These are phyloP conservation scores for Apostichopus parvimensis DNA, from an alignment of 35 echinoderm and acorn worm species.

Conservation along the genomic window DNA sequence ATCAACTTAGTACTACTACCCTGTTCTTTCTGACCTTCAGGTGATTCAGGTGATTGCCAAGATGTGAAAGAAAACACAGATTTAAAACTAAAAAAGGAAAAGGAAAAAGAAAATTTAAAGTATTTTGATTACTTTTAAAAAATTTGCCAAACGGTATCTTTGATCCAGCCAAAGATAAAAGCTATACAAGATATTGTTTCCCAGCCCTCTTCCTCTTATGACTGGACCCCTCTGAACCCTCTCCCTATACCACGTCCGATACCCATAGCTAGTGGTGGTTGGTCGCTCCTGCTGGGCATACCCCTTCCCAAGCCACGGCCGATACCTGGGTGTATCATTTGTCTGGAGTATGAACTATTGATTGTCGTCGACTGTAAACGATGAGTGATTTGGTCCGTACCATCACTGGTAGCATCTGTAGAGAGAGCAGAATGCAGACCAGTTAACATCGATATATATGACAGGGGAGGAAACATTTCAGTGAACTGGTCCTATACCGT, in stretches of 20 bases:
- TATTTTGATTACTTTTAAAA: too few relatives aligned
- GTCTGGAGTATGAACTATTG: too few relatives aligned
- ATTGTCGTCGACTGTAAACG: constrained; percentile 18
- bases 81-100: too few relatives aligned
- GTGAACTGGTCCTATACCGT: too few relatives aligned
- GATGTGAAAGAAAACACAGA: too few relatives aligned
- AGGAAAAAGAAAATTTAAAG: too few relatives aligned
- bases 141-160: not conserved
- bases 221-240: not conserved
- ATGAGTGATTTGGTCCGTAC: not conserved
- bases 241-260: constrained; percentile 23
- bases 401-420: not conserved
- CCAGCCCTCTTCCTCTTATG: not conserved
- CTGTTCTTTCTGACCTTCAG: too few relatives aligned
- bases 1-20: too few relatives aligned
- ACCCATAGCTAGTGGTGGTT: not conserved
- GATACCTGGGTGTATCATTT: not conserved
- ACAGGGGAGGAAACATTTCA: too few relatives aligned
- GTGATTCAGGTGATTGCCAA: too few relatives aligned
- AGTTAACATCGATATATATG: too few relatives aligned
- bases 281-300: not conserved
- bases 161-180: not conserved
- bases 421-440: not conserved
- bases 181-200: too few relatives aligned
- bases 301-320: constrained; percentile 39